Evolutionary conservation across 2,888 invertebrate species (phyloP).

Genomic region (Leptopilina syphax): DNA sequence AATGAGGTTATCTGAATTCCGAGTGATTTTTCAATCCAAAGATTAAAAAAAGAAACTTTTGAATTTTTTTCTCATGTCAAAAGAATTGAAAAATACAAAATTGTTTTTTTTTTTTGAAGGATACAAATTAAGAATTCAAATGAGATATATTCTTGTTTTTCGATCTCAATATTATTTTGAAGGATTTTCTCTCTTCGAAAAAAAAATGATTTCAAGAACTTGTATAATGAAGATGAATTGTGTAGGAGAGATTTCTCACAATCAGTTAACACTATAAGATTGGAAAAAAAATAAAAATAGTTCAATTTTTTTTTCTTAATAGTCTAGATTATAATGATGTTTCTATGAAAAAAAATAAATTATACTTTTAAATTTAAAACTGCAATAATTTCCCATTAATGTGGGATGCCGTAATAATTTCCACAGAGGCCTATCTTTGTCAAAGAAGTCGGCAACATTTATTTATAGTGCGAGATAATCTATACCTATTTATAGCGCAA

Average conservation of each 20-base stretch:
- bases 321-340: conserved; percentile 21
- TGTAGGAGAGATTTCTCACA: neutral
- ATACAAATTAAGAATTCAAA: neutral
- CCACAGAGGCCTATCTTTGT: conserved; percentile 30
- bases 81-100: no score
- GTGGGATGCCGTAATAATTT: conserved; percentile 32
- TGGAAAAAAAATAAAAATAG: neutral
- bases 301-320: conserved; percentile 8
- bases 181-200: neutral
- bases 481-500: conserved; percentile 35
- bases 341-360: neutral
- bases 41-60: no score
- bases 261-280: neutral
- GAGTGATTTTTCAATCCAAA: no score
- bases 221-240: conserved; percentile 14
- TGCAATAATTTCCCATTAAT: conserved; percentile 34
- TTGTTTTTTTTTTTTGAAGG: no score
- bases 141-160: neutral
- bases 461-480: conserved; percentile 39
- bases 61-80: no score
- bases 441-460: conserved; percentile 24
- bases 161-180: conserved; percentile 4
- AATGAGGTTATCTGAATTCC: no score
- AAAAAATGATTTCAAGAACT: neutral
- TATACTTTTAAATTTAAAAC: conserved; percentile 27